These are phyloP conservation scores for Luffia ferchaultella DNA, from an alignment of 2,888 invertebrate species.

Conservation along the genomic window DNA sequence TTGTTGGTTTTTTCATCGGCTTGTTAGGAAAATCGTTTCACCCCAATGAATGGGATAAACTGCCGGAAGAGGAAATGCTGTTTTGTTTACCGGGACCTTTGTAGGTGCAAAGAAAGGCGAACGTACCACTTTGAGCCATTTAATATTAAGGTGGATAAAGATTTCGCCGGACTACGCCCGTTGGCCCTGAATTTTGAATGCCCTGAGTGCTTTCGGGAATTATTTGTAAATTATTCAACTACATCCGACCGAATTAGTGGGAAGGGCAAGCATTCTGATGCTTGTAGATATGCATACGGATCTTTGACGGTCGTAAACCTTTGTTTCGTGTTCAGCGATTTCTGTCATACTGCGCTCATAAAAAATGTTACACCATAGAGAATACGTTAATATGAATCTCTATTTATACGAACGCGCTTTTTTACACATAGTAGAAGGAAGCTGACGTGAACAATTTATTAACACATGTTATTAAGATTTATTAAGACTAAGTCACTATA, in stretches of 20 bases:
- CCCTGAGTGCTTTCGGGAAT: constrained; percentile 18
- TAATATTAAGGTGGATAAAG: constrained; percentile 2
- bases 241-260: neutral
- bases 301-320: too few species aligned
- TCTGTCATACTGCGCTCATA: too few species aligned
- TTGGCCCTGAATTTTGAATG: constrained; percentile 24
- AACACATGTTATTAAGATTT: too few species aligned
- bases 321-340: too few species aligned
- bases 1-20: neutral
- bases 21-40: neutral
- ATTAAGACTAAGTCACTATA: too few species aligned
- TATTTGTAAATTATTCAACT: constrained; percentile 22
- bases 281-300: neutral
- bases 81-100: neutral
- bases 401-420: too few species aligned
- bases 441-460: too few species aligned
- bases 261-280: neutral
- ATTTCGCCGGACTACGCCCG: neutral
- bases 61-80: neutral
- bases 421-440: too few species aligned
- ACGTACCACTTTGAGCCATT: neutral
- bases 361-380: too few species aligned
- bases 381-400: too few species aligned
- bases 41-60: neutral
- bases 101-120: neutral